Evolutionary conservation across 2,113 vertebrate genomes (phyloP), one percentile per base, ranked within the genome.

Genomic region (Catharus fuscescens): DNA sequence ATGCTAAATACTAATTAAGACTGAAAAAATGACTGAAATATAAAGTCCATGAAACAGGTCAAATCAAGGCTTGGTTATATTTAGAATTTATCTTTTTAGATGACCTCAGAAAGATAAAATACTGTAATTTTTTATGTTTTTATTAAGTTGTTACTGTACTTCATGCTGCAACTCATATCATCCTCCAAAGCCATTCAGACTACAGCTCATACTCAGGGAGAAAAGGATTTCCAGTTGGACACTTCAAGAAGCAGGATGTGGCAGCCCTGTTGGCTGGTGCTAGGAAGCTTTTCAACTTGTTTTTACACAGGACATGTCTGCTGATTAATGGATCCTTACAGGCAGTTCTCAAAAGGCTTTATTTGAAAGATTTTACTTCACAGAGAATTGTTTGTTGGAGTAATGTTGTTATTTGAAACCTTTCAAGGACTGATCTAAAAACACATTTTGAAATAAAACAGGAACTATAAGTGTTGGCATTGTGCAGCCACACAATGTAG

Each of bases 1-100:
- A 77, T 92, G 82, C 84, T 92, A 94, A 97, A 94, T 73, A 81
- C 69, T 95, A 97, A 95, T 97, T 97, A 95, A 96, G 90, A 92
- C 6, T 28, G n/a, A 67, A 85, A 92, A 97, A 94, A 86, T n/a
- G 48, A 76, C 73, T 20, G 50, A 88, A 65, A 92, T 66, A 95
- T 86, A 91, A 96, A 86, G 91, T 90, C 76, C 74, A 81, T n/a
- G 50, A 88, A 95, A 93, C 31, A 94, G 62, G 48, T 91, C 87
- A 94, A 70, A 80, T 92, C 85, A 62, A 96, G 62, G 26, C 66
- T 89, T 50, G 80, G 78, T 91, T 93, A 91, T 88, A 92, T 80
- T 87, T 91, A 89, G 73, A 83, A 86, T 96, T 88, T 97, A 83
- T 80, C 67, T 91, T 96, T 91, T 96, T 70, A 47, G 45, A 44